Percentiles rank a stretch among this genome's conserved stretches.
Conservation (phyloP, 2,888 invertebrate species). For the Cephonodes hylas region DNA sequence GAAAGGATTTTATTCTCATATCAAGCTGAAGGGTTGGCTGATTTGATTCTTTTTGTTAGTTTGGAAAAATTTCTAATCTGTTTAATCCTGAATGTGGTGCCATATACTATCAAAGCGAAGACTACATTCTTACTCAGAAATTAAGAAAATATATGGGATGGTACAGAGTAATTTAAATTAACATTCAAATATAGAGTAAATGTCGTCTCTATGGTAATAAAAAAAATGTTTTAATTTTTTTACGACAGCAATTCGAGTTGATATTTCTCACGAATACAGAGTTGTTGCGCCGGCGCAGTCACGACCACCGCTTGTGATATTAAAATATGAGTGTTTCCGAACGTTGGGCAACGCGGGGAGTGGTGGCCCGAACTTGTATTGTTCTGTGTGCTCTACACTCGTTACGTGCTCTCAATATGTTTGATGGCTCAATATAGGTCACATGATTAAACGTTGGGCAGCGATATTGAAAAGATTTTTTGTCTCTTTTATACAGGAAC, state of each 20-base stretch:
- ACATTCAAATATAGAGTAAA: too few relatives aligned
- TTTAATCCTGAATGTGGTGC: too few relatives aligned
- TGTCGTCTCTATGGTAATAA: too few relatives aligned
- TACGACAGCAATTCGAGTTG: constrained; percentile 6
- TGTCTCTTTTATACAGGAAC: neutral
- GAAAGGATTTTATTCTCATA: too few relatives aligned
- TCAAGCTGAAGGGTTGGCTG: too few relatives aligned
- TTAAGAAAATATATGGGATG: too few relatives aligned
- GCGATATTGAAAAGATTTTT: neutral
- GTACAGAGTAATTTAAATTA: too few relatives aligned
- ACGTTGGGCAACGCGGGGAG: constrained; percentile 61
- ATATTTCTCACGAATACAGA: constrained; percentile 5
- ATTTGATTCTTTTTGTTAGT: too few relatives aligned
- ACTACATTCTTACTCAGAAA: too few relatives aligned
- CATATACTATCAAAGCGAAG: too few relatives aligned
- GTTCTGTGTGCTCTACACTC: neutral
- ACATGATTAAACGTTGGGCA: neutral
- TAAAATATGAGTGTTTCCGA: constrained; percentile 65
- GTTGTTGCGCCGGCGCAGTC: constrained; percentile 35
- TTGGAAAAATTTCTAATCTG: too few relatives aligned
- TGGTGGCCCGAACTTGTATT: constrained; percentile 33
- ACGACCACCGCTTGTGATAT: constrained; percentile 63
- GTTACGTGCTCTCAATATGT: neutral
- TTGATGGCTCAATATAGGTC: neutral
- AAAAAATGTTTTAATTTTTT: too few relatives aligned